Conservation (phyloP, 1,140 invertebrate species). For the Luehdorfia chinensis region DNA sequence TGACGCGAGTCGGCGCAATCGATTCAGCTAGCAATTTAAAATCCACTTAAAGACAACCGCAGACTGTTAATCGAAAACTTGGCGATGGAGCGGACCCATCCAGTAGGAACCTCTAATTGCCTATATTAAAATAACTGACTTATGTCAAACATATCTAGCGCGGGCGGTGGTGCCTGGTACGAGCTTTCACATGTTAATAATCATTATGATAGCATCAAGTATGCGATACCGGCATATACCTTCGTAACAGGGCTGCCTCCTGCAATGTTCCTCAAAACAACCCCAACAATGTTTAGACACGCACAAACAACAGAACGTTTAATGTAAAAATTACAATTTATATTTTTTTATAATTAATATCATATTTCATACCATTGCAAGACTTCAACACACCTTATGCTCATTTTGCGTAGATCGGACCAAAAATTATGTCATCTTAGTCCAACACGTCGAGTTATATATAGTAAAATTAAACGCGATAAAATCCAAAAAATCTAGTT, state of each 20-base stretch:
- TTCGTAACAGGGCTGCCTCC: constrained; percentile 33
- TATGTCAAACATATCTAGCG: constrained; percentile 73
- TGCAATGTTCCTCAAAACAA: too few species aligned
- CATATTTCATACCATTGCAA: too few species aligned
- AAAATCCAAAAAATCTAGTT: too few species aligned
- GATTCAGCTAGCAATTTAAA: constrained; percentile 62
- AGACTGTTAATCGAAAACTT: constrained; percentile 69
- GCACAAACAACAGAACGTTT: too few species aligned
- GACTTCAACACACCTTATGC: too few species aligned
- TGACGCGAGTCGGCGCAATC: constrained; percentile 31
- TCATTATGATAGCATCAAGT: constrained; percentile 74
- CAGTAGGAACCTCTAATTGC: constrained; percentile 66
- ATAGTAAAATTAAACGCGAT: too few species aligned
- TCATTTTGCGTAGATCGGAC: too few species aligned
- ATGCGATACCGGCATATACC: constrained; percentile 60
- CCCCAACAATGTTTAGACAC: not conserved
- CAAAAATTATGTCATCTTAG: too few species aligned
- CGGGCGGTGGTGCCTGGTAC: constrained; percentile 57
- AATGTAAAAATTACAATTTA: too few species aligned
- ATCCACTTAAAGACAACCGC: constrained; percentile 71
- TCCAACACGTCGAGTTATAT: too few species aligned
- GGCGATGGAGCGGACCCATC: constrained; percentile 40
- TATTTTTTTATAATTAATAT: too few species aligned
- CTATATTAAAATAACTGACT: constrained; percentile 74
- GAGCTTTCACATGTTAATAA: constrained; percentile 71